A percentile compares a stretch with the other conserved stretches of the same genome.
Conservation (phyloP, 2,888 invertebrate genomes). For the Pinctada fucata region DNA sequence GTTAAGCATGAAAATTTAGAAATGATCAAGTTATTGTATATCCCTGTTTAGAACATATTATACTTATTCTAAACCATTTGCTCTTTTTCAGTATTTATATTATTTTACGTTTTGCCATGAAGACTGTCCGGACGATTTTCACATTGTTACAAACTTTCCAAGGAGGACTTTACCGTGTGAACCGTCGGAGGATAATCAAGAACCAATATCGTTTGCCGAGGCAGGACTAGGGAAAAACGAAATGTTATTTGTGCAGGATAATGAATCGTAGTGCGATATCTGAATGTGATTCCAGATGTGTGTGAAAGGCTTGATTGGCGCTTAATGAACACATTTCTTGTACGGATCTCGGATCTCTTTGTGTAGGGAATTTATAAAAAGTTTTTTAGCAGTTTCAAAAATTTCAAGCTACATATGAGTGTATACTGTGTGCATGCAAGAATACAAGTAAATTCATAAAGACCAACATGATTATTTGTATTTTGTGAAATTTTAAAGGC, state of each 20-base stretch:
- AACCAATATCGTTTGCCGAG: slow-evolving; percentile 83
- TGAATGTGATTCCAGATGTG: too few species aligned
- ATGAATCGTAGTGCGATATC: slow-evolving; percentile 82
- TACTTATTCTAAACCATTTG: background rate
- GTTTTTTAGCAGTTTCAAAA: too few species aligned
- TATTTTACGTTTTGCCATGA: slow-evolving; percentile 97
- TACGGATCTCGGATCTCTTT: too few species aligned
- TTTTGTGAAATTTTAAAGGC: too few species aligned
- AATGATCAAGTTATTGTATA: background rate
- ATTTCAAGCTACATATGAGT: too few species aligned
- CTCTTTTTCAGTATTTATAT: slow-evolving; percentile 88
- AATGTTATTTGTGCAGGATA: slow-evolving; percentile 94
- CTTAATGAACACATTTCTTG: too few species aligned
- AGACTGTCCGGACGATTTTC: slow-evolving; percentile 93
- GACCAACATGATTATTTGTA: too few species aligned
- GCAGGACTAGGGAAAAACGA: slow-evolving; percentile 92
- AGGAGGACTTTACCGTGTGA: slow-evolving; percentile 87
- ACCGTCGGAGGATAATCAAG: slow-evolving; percentile 77
- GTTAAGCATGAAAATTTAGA: background rate
- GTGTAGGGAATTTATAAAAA: too few species aligned
- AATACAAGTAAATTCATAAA: too few species aligned
- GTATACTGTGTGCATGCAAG: too few species aligned
- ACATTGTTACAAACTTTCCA: slow-evolving; percentile 97
- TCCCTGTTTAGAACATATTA: background rate
- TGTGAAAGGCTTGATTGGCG: too few species aligned